Percentiles rank a stretch among this genome's conserved stretches.
phyloP scores from a whole-genome alignment of 2,888 invertebrate species.

The Onthophagus sagittarius region DNA sequence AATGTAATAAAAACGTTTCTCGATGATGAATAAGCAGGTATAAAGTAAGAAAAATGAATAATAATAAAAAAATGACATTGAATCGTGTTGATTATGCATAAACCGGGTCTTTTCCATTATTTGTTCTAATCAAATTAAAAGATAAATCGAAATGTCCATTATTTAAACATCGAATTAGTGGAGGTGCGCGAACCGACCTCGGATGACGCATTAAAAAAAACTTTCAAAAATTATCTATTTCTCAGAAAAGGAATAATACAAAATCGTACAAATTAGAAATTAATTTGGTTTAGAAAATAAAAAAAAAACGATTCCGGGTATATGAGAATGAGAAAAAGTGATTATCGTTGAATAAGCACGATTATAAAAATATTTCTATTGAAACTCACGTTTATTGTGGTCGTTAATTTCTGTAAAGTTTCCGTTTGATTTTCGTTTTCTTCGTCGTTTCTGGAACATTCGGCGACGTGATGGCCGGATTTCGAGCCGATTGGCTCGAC shows the following conservation, averaged over 20 bases:
- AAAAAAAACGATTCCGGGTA: too few species aligned
- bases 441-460: conserved; percentile 20
- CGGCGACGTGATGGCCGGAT: conserved; percentile 22
- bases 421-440: conserved; percentile 22
- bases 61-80: too few species aligned
- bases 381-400: conserved; percentile 29
- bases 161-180: background rate
- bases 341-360: too few species aligned
- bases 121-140: too few species aligned
- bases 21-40: too few species aligned
- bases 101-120: too few species aligned
- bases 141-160: background rate
- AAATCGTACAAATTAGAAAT: background rate
- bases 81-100: too few species aligned
- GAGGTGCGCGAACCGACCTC: background rate
- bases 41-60: too few species aligned
- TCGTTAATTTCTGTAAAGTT: conserved; percentile 25
- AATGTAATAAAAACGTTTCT: too few species aligned
- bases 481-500: conserved; percentile 51
- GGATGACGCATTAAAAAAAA: background rate
- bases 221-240: background rate
- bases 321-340: too few species aligned
- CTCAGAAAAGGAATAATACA: background rate
- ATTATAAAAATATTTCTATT: background rate
- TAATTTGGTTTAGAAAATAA: too few species aligned